These are phyloP conservation scores for Onthophagus sagittarius DNA, from an alignment of 2,888 invertebrate species.

Conservation along the genomic window DNA sequence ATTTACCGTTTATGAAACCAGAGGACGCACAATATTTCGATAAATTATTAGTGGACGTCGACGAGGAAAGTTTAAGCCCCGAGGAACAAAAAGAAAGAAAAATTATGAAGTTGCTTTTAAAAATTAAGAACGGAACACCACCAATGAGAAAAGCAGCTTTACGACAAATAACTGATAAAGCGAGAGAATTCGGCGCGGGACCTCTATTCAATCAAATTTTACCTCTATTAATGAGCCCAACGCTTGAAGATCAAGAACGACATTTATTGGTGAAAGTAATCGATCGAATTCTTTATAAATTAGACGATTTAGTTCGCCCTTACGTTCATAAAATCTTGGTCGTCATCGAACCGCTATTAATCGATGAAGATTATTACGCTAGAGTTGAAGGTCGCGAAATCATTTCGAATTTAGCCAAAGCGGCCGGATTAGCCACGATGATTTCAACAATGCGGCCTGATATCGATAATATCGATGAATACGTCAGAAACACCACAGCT, in stretches of 20 bases:
- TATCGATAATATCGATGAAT: slow-evolving; percentile 99
- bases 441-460: slow-evolving; percentile 99
- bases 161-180: slow-evolving; percentile 97
- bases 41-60: slow-evolving; percentile 95
- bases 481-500: slow-evolving; percentile 98
- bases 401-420: slow-evolving; percentile 98
- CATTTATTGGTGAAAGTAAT: slow-evolving; percentile 98
- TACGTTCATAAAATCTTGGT: slow-evolving; percentile 99
- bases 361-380: slow-evolving; percentile 99
- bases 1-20: slow-evolving; percentile 98
- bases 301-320: slow-evolving; percentile 97
- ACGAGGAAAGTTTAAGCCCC: slow-evolving; percentile 90
- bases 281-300: slow-evolving; percentile 95
- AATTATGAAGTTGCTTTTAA: slow-evolving; percentile 96
- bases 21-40: slow-evolving; percentile 99
- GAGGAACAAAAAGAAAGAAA: slow-evolving; percentile 98
- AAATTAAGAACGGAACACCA: slow-evolving; percentile 99
- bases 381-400: slow-evolving; percentile 99
- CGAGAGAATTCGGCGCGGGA: slow-evolving; percentile 96
- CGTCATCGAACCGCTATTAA: slow-evolving; percentile 96
- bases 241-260: slow-evolving; percentile 97
- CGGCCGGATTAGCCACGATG: slow-evolving; percentile 99
- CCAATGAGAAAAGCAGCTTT: slow-evolving; percentile 98
- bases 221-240: slow-evolving; percentile 99
- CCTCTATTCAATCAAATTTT: slow-evolving; percentile 98